Evolutionary conservation across 2,797 vertebrate species (phyloP), one percentile per base, ranked within the genome.

Genomic region (Gymnocypris eckloni): DNA sequence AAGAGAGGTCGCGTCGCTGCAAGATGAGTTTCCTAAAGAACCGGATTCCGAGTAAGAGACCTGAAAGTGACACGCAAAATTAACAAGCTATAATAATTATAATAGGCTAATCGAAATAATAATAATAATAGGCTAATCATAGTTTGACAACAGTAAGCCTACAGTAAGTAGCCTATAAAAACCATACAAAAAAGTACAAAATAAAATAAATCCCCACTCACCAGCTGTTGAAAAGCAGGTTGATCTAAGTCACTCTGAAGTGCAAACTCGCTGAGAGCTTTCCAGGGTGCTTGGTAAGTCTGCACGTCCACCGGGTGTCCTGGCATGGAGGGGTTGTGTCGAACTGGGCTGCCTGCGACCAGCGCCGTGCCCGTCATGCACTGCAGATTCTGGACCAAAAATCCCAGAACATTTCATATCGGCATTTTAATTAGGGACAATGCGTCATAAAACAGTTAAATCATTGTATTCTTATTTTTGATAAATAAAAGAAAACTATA

Each of bases 41-140:
- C 97, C 97, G 3, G 97, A 97, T 91, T 99, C 98, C 4, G 97
- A 98, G 90, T 98, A 98, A 78, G 97, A 97, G 86, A 98, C 97
- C 98, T 99, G 93, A 28, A 82, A 66, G 33, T 67, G 43, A 87
- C 45, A 85, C 37, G 54, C n/a, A 71, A 50, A 64, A 4, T 76
- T 33, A 54, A 64, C 20, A 3, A 52, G 1, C 8, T 72, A 22
- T 66, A 20, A 41, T 33, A 2, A 8, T 66, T 1, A 41, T 61
- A 41, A 43, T 43, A 41, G 39, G 6, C 28, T 28, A 28, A 2
- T 28, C 28, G 28, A 28, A 41, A 41, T 41, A 41, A 41, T 41
- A 8, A 41, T 41, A 18, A 54, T 52, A 50, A 50, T 52, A 22
- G 37, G 37, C 33, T 37, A 69, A 69, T 2, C 0, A 15, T 13